phyloP scores from a whole-genome alignment of 1,140 invertebrate genomes.

The Drosophila repletoides region DNA sequence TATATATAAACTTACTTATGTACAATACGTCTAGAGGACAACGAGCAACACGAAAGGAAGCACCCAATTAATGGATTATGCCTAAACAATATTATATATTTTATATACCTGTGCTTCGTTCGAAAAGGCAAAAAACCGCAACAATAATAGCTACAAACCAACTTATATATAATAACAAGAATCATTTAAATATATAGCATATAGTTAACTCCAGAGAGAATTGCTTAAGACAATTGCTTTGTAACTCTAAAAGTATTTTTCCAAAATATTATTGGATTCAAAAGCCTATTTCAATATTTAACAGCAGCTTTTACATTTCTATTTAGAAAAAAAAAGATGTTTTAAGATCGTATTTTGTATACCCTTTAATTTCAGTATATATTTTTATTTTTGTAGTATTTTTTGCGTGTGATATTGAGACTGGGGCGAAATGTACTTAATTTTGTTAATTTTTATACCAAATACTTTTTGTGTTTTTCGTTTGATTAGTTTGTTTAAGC shows the following conservation, averaged over 20 bases:
- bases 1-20: slow-evolving; percentile 43
- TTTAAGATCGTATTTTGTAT: slow-evolving; percentile 1
- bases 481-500: slow-evolving; percentile 33
- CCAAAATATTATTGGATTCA: neutral
- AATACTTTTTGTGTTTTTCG: slow-evolving; percentile 12
- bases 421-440: slow-evolving; percentile 46
- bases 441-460: slow-evolving; percentile 8
- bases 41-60: slow-evolving; percentile 44
- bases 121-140: slow-evolving; percentile 29
- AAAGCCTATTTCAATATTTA: neutral
- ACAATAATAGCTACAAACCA: slow-evolving; percentile 5
- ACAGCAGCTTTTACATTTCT: slow-evolving; percentile 9
- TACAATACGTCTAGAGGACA: slow-evolving; percentile 63
- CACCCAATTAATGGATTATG: slow-evolving; percentile 47
- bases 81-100: slow-evolving; percentile 52
- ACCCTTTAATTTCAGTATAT: neutral
- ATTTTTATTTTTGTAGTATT: slow-evolving; percentile 9
- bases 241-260: slow-evolving; percentile 37
- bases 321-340: too few relatives aligned
- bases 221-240: slow-evolving; percentile 60
- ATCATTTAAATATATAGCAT: slow-evolving; percentile 19
- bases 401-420: slow-evolving; percentile 28
- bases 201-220: slow-evolving; percentile 40
- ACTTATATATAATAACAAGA: neutral
- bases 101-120: slow-evolving; percentile 61